Conservation (phyloP, 2,888 invertebrate genomes). For the Steinernema carpocapsae region DNA sequence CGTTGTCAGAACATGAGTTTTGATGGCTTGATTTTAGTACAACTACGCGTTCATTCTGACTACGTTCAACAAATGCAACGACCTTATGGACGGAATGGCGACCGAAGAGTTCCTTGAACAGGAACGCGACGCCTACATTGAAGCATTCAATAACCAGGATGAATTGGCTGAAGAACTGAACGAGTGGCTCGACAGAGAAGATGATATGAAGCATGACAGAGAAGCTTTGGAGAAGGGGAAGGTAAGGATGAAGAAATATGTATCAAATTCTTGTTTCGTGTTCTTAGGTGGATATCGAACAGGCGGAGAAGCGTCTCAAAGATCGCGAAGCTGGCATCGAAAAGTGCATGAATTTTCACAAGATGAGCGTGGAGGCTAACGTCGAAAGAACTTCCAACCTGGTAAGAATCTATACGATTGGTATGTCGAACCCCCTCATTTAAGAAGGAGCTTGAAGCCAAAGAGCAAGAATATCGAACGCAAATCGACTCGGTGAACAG, state of each 20-base stretch:
- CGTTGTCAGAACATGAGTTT: neutral
- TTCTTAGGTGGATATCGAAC: neutral
- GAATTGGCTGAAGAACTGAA: neutral
- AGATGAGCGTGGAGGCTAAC: neutral
- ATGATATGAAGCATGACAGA: neutral
- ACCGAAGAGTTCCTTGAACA: conserved; percentile 7
- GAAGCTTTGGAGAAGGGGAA: neutral
- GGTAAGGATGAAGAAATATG: neutral
- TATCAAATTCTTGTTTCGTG: too few species aligned
- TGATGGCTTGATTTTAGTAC: neutral
- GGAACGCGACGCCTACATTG: conserved; percentile 28
- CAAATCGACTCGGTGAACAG: neutral
- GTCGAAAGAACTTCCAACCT: neutral
- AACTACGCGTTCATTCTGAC: conserved; percentile 29
- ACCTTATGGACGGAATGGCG: neutral
- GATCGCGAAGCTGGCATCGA: neutral
- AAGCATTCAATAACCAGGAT: conserved; percentile 10
- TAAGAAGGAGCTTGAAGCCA: neutral
- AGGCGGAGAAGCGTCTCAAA: neutral
- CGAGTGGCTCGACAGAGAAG: neutral
- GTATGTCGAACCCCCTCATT: neutral
- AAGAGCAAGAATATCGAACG: neutral
- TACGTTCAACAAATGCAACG: conserved; percentile 18
- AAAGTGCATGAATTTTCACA: neutral
- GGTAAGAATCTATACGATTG: neutral